Conservation (phyloP, 2,888 invertebrate genomes). For the Orthosia gothica region DNA sequence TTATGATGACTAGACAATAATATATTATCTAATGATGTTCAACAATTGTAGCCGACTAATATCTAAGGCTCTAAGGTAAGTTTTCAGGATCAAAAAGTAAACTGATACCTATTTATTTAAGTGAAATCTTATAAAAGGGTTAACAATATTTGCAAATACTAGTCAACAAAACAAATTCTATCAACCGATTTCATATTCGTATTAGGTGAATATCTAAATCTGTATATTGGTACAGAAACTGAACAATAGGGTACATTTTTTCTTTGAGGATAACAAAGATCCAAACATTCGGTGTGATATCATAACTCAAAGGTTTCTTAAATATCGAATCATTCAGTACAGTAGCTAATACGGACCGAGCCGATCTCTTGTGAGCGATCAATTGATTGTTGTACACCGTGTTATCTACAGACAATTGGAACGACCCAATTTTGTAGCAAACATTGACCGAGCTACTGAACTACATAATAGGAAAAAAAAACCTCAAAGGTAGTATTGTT, state of each 20-base stretch:
- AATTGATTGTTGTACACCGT: slow-evolving; percentile 76
- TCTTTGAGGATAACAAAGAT: slow-evolving; percentile 36
- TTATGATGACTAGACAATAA: too few relatives aligned
- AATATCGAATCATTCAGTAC: slow-evolving; percentile 71
- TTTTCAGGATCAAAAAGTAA: not conserved
- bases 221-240: slow-evolving; percentile 10
- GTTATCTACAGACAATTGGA: slow-evolving; percentile 82
- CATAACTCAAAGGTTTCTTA: slow-evolving; percentile 73
- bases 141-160: slow-evolving; percentile 12
- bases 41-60: too few relatives aligned
- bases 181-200: slow-evolving; percentile 13
- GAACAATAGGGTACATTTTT: slow-evolving; percentile 23
- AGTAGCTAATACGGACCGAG: slow-evolving; percentile 67
- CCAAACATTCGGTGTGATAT: slow-evolving; percentile 71
- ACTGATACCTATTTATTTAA: not conserved
- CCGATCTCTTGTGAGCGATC: slow-evolving; percentile 70
- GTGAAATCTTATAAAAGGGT: not conserved
- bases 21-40: too few relatives aligned
- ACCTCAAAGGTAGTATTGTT: slow-evolving; percentile 72
- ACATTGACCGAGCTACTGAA: slow-evolving; percentile 80
- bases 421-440: slow-evolving; percentile 81
- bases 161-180: slow-evolving; percentile 15
- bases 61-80: not conserved
- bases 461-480: slow-evolving; percentile 74
- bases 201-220: slow-evolving; percentile 27